phyloP scores from a whole-genome alignment of 2,888 invertebrate genomes.

The Stenotaenia linearis region DNA sequence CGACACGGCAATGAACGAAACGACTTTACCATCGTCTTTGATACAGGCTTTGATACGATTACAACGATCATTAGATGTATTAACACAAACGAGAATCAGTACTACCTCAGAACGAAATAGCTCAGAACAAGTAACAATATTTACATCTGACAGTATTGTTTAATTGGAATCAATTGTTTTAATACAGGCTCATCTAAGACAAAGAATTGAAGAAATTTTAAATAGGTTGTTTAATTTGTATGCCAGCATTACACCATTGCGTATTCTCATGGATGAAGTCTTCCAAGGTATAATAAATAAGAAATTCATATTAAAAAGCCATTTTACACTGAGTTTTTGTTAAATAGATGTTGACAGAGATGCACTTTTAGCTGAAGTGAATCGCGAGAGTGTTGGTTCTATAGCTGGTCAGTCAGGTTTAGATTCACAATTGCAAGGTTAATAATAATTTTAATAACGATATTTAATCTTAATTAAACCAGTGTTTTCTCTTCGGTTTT shows the following conservation, averaged over 20 bases:
- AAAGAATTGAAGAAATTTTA: conserved; percentile 31
- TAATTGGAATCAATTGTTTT: neutral
- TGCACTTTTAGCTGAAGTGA: conserved; percentile 19
- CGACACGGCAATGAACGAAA: neutral
- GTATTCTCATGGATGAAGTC: conserved; percentile 32
- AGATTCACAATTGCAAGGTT: conserved; percentile 31
- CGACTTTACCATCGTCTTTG: conserved; percentile 27
- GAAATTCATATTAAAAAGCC: neutral
- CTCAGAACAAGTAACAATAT: conserved; percentile 12
- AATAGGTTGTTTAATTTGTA: conserved; percentile 31
- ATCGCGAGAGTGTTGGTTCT: neutral
- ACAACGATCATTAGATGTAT: conserved; percentile 24
- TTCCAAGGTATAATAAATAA: conserved; percentile 28
- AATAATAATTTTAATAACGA: neutral
- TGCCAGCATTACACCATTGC: conserved; percentile 29
- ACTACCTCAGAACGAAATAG: conserved; percentile 6
- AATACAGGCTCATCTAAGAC: conserved; percentile 26
- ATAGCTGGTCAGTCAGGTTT: conserved; percentile 6
- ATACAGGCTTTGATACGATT: conserved; percentile 29
- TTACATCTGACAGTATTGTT: too few relatives aligned
- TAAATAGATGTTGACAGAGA: conserved; percentile 28
- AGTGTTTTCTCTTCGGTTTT: neutral
- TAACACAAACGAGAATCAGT: conserved; percentile 11
- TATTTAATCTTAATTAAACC: too few relatives aligned
- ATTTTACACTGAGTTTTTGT: neutral